Conservation (phyloP, 2,888 invertebrate species). For the Lagria hirta region DNA sequence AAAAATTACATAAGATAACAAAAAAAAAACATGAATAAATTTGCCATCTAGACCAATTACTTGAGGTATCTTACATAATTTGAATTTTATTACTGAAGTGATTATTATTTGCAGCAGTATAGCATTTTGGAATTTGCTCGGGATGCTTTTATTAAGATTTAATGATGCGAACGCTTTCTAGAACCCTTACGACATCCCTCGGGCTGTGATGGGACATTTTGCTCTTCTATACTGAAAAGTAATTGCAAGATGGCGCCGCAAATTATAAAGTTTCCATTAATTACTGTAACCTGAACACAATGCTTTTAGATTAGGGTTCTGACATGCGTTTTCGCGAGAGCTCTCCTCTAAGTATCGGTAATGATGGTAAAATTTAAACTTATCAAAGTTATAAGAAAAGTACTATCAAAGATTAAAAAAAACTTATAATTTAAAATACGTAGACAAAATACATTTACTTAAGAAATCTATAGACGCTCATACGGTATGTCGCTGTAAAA, state of each 20-base stretch:
- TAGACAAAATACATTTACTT: no score
- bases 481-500: no score
- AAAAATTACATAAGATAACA: constrained; percentile 6
- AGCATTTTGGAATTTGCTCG: constrained; percentile 20
- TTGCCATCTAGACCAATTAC: constrained; percentile 24
- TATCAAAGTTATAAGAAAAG: no score
- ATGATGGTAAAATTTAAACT: no score
- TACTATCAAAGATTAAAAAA: no score
- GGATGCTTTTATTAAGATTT: constrained; percentile 27
- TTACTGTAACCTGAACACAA: constrained; percentile 8
- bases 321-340: no score
- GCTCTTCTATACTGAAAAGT: constrained; percentile 18
- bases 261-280: constrained; percentile 16
- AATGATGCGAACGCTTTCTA: constrained; percentile 20
- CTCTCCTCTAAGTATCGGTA: no score
- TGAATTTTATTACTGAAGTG: constrained; percentile 35
- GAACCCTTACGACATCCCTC: constrained; percentile 19
- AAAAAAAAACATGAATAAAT: constrained; percentile 17
- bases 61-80: constrained; percentile 34
- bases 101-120: constrained; percentile 35
- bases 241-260: constrained; percentile 8
- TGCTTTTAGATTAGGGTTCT: no score
- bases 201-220: constrained; percentile 14
- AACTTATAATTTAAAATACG: no score
- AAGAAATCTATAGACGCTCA: no score